These are phyloP conservation scores for Esperia sulphurella DNA, from an alignment of 2,888 invertebrate genomes.

Conservation along the genomic window DNA sequence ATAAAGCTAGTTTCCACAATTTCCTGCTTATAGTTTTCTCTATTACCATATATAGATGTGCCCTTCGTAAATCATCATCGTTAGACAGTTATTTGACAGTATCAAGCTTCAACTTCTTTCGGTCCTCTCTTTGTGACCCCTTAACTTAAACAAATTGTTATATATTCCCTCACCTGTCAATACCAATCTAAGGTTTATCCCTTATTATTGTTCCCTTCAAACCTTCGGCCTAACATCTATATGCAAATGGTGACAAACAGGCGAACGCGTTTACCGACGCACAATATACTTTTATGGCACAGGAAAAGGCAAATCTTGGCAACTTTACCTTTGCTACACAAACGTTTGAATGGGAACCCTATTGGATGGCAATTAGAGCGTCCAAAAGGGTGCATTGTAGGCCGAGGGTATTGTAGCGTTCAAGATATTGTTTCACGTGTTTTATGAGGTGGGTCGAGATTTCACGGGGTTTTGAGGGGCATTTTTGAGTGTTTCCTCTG, in stretches of 20 bases:
- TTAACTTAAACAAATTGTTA: background rate
- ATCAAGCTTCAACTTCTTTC: too few species aligned
- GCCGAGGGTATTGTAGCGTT: constrained; percentile 23
- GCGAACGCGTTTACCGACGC: constrained; percentile 70
- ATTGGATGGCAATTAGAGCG: constrained; percentile 14
- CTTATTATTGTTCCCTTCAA: constrained; percentile 22
- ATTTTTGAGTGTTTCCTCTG: constrained; percentile 59
- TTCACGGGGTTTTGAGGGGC: constrained; percentile 61
- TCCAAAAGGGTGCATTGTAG: background rate
- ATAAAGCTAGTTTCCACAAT: too few species aligned
- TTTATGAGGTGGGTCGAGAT: constrained; percentile 76
- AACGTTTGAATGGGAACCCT: constrained; percentile 24
- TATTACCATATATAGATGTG: too few species aligned
- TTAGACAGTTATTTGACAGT: too few species aligned
- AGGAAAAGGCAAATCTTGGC: constrained; percentile 62
- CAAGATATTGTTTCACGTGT: constrained; percentile 76
- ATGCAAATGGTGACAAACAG: constrained; percentile 78
- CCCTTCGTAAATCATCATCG: too few species aligned
- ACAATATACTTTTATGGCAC: constrained; percentile 76
- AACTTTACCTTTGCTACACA: constrained; percentile 19
- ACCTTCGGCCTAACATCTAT: constrained; percentile 35
- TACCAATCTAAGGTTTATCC: constrained; percentile 3
- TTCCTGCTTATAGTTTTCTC: too few species aligned
- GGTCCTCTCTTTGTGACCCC: too few species aligned
- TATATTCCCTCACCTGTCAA: constrained; percentile 3